A percentile compares a stretch with the other conserved stretches of the same genome.
phyloP scores from a whole-genome alignment of 2,113 vertebrate genomes.

The Dryoscopus gambensis region DNA sequence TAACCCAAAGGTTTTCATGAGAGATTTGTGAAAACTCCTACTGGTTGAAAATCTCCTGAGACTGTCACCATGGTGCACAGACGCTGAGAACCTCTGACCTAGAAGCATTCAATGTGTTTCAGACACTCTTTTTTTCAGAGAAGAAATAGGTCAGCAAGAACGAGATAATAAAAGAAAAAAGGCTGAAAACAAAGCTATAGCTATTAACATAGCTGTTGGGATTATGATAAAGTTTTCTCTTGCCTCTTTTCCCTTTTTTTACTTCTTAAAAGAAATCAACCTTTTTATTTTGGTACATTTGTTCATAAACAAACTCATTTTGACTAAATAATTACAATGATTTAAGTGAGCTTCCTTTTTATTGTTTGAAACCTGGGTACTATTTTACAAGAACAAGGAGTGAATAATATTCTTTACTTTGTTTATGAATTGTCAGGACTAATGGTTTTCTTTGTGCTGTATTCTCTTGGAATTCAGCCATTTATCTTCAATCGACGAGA shows the following conservation, averaged over 20 bases:
- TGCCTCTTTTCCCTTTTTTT: not conserved
- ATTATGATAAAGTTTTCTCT: not conserved
- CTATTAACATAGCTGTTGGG: not conserved
- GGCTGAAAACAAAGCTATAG: not conserved
- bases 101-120: constrained; percentile 19
- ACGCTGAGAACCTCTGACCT: constrained; percentile 13
- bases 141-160: constrained; percentile 41
- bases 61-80: not conserved
- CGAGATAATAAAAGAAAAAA: constrained; percentile 29
- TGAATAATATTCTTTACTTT: constrained; percentile 55
- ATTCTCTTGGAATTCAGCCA: constrained; percentile 61
- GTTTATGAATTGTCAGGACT: constrained; percentile 54
- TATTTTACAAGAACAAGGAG: constrained; percentile 42
- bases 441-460: constrained; percentile 59
- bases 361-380: constrained; percentile 23
- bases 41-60: constrained; percentile 37
- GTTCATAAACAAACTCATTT: constrained; percentile 47
- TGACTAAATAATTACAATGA: constrained; percentile 50
- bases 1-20: not conserved
- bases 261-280: not conserved
- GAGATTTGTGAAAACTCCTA: constrained; percentile 12
- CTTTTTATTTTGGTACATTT: not conserved
- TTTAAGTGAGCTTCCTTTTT: constrained; percentile 22
- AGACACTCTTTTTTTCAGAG: not conserved
- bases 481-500: constrained; percentile 62